phyloP scores from a whole-genome alignment of 2,888 invertebrate species.

The Agapostemon virescens region DNA sequence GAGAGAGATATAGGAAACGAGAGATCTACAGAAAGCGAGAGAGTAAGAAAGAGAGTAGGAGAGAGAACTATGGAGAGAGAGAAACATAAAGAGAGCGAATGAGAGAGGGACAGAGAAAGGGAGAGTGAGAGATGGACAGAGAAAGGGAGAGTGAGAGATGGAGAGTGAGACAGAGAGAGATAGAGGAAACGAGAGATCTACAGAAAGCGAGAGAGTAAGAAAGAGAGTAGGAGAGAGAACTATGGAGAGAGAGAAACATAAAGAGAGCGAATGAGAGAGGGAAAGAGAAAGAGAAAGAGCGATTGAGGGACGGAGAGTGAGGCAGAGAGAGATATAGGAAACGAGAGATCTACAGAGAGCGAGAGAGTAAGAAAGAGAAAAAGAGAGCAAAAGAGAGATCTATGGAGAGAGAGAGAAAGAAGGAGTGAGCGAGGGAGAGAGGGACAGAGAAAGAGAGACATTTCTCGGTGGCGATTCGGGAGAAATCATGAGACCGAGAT shows the following conservation, averaged over 20 bases:
- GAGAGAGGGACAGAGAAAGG: conserved; percentile 15
- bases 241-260: too few species aligned
- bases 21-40: too few species aligned
- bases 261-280: background rate
- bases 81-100: background rate
- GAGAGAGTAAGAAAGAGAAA: background rate
- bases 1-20: conserved; percentile 33
- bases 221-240: conserved; percentile 21
- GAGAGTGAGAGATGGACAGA: too few species aligned
- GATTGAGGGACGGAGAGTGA: background rate
- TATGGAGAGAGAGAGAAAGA: background rate
- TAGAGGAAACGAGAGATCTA: too few species aligned
- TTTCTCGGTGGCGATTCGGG: conserved; percentile 46
- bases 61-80: conserved; percentile 4
- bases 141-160: background rate
- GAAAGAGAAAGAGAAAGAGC: background rate
- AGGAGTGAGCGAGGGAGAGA: too few species aligned
- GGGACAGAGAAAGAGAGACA: conserved; percentile 26
- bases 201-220: background rate
- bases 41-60: background rate
- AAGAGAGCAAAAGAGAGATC: conserved; percentile 3
- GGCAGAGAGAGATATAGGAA: conserved; percentile 15
- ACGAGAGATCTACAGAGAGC: too few species aligned
- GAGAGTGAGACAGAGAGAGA: background rate
- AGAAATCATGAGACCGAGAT: conserved; percentile 54